phyloP scores from a whole-genome alignment of 2,113 vertebrate species.

The Salvator merianae region DNA sequence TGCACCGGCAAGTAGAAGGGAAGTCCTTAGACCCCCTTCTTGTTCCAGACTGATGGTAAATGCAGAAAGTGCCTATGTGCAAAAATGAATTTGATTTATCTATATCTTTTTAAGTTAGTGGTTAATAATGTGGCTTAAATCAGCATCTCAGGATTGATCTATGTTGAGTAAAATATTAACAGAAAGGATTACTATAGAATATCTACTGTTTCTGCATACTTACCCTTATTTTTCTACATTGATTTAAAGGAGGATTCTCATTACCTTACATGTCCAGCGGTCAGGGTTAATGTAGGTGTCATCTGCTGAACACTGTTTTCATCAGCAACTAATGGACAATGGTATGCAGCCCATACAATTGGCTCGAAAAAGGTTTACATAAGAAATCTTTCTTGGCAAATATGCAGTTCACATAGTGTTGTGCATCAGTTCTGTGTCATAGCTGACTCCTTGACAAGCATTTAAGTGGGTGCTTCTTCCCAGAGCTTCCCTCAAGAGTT shows the following conservation, averaged over 20 bases:
- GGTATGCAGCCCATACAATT: not conserved
- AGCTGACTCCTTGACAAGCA: not conserved
- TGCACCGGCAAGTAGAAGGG: no score
- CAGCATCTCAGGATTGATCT: slow-evolving; percentile 55
- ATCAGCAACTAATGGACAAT: fast-evolving
- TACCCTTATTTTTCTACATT: not conserved
- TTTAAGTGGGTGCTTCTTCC: slow-evolving; percentile 14
- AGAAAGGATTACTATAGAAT: not conserved
- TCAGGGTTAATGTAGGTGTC: no score
- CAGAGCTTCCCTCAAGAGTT: not conserved
- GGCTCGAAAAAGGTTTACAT: fast-evolving
- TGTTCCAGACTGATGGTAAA: no score
- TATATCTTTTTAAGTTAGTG: no score
- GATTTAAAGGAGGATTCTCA: no score
- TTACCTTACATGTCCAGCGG: no score
- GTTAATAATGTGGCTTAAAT: not conserved
- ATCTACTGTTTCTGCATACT: no score
- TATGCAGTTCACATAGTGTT: not conserved
- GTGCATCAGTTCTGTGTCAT: not conserved
- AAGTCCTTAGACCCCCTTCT: no score
- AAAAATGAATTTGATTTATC: no score
- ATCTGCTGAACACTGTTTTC: not conserved
- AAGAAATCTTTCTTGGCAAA: not conserved
- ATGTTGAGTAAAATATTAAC: not conserved
- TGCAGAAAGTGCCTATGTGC: no score